phyloP scores from a whole-genome alignment of 2,113 vertebrate species.

The Epinephelus moara region DNA sequence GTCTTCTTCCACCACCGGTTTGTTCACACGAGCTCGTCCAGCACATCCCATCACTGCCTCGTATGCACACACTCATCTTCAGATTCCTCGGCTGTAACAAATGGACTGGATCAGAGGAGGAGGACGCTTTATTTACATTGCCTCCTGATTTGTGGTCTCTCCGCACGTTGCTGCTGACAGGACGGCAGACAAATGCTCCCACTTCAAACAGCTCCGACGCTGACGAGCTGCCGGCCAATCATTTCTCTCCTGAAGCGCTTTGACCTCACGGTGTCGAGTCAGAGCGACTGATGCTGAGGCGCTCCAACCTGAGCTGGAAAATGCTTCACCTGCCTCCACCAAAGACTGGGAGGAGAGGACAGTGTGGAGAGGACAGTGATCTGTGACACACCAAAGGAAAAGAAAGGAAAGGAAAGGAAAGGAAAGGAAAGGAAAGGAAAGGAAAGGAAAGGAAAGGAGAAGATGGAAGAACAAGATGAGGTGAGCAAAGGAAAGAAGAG shows the following conservation, averaged over 20 bases:
- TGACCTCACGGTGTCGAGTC: constrained; percentile 1
- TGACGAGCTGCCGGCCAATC: neutral
- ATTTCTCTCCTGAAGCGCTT: constrained; percentile 7
- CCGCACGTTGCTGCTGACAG: constrained; percentile 8
- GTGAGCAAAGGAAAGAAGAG: too few relatives aligned
- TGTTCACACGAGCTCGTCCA: too few relatives aligned
- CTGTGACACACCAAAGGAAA: too few relatives aligned
- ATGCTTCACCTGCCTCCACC: neutral
- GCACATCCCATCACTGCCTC: too few relatives aligned
- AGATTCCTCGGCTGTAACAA: constrained; percentile 7
- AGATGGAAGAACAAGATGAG: too few relatives aligned
- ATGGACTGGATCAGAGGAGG: neutral
- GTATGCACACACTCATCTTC: neutral
- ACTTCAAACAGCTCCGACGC: constrained; percentile 22
- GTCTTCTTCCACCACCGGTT: too few relatives aligned
- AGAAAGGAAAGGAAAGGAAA: too few relatives aligned
- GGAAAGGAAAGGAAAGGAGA: too few relatives aligned
- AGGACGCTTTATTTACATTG: neutral
- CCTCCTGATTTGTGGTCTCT: constrained; percentile 29
- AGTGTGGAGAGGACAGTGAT: too few relatives aligned
- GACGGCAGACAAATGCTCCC: constrained; percentile 31
- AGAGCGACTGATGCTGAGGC: neutral
- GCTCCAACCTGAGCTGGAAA: neutral
- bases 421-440: too few relatives aligned
- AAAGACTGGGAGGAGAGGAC: neutral